Conservation (phyloP, 2,888 invertebrate species). For the Aromia moschata region DNA sequence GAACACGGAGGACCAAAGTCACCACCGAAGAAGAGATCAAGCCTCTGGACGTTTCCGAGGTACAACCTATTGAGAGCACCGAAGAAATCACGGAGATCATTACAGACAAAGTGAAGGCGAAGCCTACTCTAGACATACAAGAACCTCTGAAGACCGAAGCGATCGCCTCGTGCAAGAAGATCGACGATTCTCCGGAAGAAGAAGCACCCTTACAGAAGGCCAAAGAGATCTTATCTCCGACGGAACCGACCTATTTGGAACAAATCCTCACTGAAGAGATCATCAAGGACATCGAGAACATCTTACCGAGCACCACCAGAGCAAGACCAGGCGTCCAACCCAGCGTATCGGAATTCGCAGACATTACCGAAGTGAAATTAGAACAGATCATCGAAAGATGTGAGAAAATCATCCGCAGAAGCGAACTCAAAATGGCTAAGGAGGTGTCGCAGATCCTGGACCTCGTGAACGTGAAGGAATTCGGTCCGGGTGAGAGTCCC, state of each 20-base stretch:
- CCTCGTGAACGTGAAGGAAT: constrained; percentile 78
- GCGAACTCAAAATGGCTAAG: constrained; percentile 71
- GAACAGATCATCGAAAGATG: constrained; percentile 68
- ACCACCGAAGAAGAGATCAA: constrained; percentile 63
- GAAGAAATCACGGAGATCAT: constrained; percentile 66
- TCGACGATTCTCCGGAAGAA: constrained; percentile 63
- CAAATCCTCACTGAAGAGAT: constrained; percentile 69
- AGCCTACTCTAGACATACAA: constrained; percentile 67
- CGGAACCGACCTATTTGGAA: constrained; percentile 69
- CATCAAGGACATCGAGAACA: constrained; percentile 62
- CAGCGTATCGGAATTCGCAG: constrained; percentile 58
- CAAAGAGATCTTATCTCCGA: constrained; percentile 65
- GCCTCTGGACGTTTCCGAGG: constrained; percentile 63
- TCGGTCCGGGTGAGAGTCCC: constrained; percentile 82
- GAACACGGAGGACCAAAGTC: constrained; percentile 50
- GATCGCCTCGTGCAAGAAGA: constrained; percentile 71
- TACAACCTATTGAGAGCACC: constrained; percentile 68
- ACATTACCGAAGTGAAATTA: constrained; percentile 65
- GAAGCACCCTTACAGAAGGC: constrained; percentile 63
- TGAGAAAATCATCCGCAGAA: constrained; percentile 66
- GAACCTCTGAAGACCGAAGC: constrained; percentile 70
- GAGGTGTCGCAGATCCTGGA: constrained; percentile 81
- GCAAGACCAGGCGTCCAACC: constrained; percentile 54
- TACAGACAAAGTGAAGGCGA: constrained; percentile 63
- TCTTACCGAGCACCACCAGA: constrained; percentile 54